A percentile compares a stretch with the other conserved stretches of the same genome.
Conservation (phyloP, 2,797 vertebrate genomes). For the Huso huso region DNA sequence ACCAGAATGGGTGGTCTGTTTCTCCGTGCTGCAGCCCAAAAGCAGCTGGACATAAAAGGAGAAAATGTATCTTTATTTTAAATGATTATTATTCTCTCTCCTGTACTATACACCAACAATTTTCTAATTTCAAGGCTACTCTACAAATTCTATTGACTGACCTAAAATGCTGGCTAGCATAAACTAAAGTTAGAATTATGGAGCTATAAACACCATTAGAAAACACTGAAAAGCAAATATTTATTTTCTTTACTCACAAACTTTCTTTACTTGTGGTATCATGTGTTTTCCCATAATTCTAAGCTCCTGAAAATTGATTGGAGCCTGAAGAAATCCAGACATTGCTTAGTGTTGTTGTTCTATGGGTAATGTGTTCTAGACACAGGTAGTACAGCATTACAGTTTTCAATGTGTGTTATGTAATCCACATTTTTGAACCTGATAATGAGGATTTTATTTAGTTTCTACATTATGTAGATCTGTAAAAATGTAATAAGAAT, state of each 20-base stretch:
- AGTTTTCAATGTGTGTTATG: conserved; percentile 1
- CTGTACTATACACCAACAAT: background rate
- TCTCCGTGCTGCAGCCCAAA: conserved; percentile 5
- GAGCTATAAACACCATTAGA: background rate
- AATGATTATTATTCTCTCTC: conserved; percentile 1
- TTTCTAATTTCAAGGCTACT: conserved; percentile 11
- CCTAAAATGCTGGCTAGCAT: conserved; percentile 1
- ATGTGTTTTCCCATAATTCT: conserved; percentile 8
- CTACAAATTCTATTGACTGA: conserved; percentile 3
- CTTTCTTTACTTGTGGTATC: background rate
- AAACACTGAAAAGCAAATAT: background rate
- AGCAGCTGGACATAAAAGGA: conserved; percentile 3
- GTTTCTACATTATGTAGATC: conserved; percentile 21
- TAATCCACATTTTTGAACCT: conserved; percentile 25
- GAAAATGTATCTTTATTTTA: no score
- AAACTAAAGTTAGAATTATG: background rate
- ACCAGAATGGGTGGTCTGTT: conserved; percentile 12
- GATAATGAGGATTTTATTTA: conserved; percentile 24
- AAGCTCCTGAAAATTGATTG: conserved; percentile 4
- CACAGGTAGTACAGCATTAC: background rate
- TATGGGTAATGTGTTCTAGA: background rate
- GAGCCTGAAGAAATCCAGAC: conserved; percentile 1
- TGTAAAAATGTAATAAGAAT: conserved; percentile 22
- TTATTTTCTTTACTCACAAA: no score
- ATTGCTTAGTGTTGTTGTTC: conserved; percentile 15